Conservation (phyloP, 2,888 invertebrate species). For the Tachystola acroxantha region DNA sequence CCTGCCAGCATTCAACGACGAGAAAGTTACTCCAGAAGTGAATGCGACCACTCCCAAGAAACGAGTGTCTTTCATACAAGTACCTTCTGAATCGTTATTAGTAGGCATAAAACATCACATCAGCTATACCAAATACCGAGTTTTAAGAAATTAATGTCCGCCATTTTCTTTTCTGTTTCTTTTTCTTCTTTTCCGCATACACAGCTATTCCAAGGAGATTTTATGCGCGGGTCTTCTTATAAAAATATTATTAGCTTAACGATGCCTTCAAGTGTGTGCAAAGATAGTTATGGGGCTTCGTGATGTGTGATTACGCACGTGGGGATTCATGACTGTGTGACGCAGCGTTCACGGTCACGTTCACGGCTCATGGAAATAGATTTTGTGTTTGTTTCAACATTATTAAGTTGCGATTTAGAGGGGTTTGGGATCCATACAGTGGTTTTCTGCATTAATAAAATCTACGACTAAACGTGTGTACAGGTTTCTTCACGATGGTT, state of each 20-base stretch:
- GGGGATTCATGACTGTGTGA: slow-evolving; percentile 34
- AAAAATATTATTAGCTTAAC: slow-evolving; percentile 9
- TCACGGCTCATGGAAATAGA: slow-evolving; percentile 39
- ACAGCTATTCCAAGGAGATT: no score
- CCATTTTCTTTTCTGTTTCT: no score
- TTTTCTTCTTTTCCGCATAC: slow-evolving; percentile 30
- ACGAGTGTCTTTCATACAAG: slow-evolving; percentile 57
- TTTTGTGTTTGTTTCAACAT: no score
- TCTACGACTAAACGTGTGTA: no score
- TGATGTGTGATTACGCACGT: slow-evolving; percentile 29
- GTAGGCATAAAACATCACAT: no score
- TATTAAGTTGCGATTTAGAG: no score
- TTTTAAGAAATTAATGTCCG: no score
- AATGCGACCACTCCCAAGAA: slow-evolving; percentile 59
- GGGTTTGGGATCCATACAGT: no score
- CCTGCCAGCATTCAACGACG: slow-evolving; percentile 66
- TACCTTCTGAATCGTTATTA: slow-evolving; percentile 39
- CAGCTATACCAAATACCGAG: no score
- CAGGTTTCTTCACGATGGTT: no score
- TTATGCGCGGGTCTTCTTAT: slow-evolving; percentile 45
- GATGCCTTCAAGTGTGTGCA: slow-evolving; percentile 12
- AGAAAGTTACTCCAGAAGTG: slow-evolving; percentile 38
- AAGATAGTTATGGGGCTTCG: slow-evolving; percentile 52
- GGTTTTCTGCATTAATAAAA: no score
- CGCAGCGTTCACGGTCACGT: slow-evolving; percentile 58